These are phyloP conservation scores for Falco punctatus DNA, from an alignment of 2,113 vertebrate species.

Conservation along the genomic window DNA sequence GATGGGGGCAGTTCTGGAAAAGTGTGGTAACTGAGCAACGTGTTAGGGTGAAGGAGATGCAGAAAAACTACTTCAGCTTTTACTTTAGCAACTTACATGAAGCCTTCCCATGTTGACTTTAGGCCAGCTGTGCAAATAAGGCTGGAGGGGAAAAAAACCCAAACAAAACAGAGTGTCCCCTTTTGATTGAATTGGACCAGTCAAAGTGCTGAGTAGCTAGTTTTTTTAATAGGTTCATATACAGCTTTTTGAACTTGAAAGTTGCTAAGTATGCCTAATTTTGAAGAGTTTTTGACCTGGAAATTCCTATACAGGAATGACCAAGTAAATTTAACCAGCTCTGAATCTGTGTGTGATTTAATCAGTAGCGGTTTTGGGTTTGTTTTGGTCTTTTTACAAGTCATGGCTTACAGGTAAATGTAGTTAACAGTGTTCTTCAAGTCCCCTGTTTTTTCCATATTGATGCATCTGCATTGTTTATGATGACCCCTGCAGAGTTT, in stretches of 20 bases:
- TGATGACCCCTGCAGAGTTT: background rate
- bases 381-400: background rate
- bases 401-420: background rate
- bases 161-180: background rate
- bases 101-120: background rate
- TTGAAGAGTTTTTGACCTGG: background rate
- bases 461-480: background rate
- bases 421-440: background rate
- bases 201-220: background rate
- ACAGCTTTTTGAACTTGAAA: background rate
- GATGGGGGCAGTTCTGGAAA: background rate
- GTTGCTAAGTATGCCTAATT: background rate
- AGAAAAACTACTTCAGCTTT: background rate
- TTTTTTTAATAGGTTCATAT: background rate
- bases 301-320: background rate
- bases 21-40: background rate
- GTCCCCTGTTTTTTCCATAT: background rate
- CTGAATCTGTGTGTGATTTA: background rate
- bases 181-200: background rate
- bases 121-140: background rate
- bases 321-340: background rate
- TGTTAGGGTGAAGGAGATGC: background rate
- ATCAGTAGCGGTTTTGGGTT: background rate
- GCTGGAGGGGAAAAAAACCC: background rate
- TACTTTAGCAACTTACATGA: background rate